A percentile compares a stretch with the other conserved stretches of the same genome.
These are phyloP conservation scores for Aphis craccivora DNA, from an alignment of 1,140 invertebrate species.

Conservation along the genomic window DNA sequence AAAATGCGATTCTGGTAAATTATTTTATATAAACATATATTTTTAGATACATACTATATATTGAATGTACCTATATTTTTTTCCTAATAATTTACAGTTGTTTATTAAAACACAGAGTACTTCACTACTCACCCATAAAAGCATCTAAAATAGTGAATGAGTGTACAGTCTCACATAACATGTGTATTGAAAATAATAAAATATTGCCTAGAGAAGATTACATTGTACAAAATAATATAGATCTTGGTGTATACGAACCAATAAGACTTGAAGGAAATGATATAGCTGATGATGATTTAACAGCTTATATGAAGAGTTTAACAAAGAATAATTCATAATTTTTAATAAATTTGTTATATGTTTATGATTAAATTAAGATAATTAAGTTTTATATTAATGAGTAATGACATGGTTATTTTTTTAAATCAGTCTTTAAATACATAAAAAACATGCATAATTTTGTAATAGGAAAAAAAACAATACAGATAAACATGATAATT, in stretches of 20 bases:
- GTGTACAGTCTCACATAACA: neutral
- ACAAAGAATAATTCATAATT: neutral
- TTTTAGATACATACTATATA: neutral
- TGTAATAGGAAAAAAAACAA: neutral
- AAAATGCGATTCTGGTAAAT: conserved; percentile 17
- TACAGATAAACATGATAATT: neutral
- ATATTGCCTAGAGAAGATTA: neutral
- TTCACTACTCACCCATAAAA: neutral
- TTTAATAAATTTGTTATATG: neutral
- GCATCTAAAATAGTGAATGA: conserved; percentile 4
- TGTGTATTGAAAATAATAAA: conserved; percentile 10
- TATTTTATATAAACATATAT: neutral
- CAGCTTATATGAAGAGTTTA: neutral
- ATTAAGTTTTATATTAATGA: neutral
- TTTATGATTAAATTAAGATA: neutral
- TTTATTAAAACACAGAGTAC: conserved; percentile 6
- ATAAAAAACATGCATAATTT: neutral
- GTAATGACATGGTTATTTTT: neutral
- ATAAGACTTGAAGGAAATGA: neutral
- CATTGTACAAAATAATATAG: neutral
- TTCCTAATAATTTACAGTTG: neutral
- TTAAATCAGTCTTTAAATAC: neutral
- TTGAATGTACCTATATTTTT: neutral
- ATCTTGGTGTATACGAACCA: neutral
- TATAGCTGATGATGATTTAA: neutral